Percentiles rank a stretch among this genome's conserved stretches.
These are phyloP conservation scores for Caenorhabditis parvicauda DNA, from an alignment of 2,888 invertebrate species.

Conservation along the genomic window DNA sequence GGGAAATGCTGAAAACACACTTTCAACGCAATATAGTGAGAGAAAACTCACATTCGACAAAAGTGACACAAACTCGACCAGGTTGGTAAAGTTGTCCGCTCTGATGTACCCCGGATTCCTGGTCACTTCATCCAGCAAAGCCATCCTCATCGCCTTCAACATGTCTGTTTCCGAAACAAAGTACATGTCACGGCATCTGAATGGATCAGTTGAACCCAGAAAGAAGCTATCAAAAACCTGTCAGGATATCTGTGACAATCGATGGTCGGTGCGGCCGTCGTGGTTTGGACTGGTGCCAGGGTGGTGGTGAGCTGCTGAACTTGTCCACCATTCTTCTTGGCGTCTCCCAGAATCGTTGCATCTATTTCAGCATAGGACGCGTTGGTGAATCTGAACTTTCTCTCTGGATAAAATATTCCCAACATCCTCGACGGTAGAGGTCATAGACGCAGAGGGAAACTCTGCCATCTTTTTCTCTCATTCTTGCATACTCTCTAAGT, in stretches of 20 bases:
- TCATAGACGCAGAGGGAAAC: neutral
- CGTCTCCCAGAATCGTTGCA: constrained; percentile 26
- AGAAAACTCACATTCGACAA: constrained; percentile 49
- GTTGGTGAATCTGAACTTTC: constrained; percentile 21
- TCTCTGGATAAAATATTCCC: neutral
- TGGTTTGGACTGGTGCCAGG: constrained; percentile 37
- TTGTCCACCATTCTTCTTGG: constrained; percentile 10
- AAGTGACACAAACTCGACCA: constrained; percentile 55
- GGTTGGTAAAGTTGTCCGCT: constrained; percentile 55
- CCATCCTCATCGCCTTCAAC: constrained; percentile 58
- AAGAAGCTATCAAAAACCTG: constrained; percentile 19
- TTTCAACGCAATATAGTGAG: neutral
- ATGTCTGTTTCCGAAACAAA: constrained; percentile 62
- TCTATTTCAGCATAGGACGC: constrained; percentile 39
- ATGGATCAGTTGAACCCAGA: constrained; percentile 6
- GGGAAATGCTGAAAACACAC: constrained; percentile 55
- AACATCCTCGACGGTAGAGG: no score
- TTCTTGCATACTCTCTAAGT: no score
- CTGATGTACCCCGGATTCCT: constrained; percentile 37
- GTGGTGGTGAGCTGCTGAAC: constrained; percentile 36
- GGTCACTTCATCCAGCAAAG: constrained; percentile 57
- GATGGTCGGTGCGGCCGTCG: constrained; percentile 39
- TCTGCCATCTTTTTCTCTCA: neutral
- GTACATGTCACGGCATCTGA: constrained; percentile 54
- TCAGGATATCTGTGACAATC: constrained; percentile 55